phyloP scores from a whole-genome alignment of 2,797 vertebrate genomes.

The Nothura maculosa region DNA sequence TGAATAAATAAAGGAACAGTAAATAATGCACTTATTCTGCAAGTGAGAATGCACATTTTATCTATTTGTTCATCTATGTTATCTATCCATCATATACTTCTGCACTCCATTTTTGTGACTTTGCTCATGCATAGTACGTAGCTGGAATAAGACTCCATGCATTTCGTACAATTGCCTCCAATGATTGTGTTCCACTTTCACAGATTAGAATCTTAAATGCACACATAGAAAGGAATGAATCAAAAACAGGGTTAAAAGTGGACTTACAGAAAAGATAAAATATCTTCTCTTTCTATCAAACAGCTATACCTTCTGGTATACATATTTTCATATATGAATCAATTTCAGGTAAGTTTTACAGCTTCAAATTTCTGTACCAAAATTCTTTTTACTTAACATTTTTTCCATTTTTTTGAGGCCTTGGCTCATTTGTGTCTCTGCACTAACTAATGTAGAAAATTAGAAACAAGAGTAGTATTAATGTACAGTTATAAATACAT shows the following conservation, averaged over 20 bases:
- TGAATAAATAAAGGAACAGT: neutral
- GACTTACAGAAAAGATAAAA: slow-evolving; percentile 2
- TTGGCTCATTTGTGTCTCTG: neutral
- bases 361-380: neutral
- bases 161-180: neutral
- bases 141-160: neutral
- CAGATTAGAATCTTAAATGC: slow-evolving; percentile 45
- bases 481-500: neutral
- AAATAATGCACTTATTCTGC: neutral
- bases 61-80: slow-evolving; percentile 37
- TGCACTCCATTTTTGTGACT: slow-evolving; percentile 19
- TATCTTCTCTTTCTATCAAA: neutral
- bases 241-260: neutral
- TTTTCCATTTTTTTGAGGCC: neutral
- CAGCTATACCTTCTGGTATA: neutral
- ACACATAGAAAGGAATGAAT: neutral
- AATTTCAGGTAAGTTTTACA: neutral
- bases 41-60: slow-evolving; percentile 33
- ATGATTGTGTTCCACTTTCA: neutral
- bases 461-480: neutral
- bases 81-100: slow-evolving; percentile 10
- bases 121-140: neutral
- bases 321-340: neutral
- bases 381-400: neutral
- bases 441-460: neutral